A percentile compares a stretch with the other conserved stretches of the same genome.
Evolutionary conservation across 53 echinoderm and acorn worm species (phyloP).

Genomic region (Paracentrotus lividus): DNA sequence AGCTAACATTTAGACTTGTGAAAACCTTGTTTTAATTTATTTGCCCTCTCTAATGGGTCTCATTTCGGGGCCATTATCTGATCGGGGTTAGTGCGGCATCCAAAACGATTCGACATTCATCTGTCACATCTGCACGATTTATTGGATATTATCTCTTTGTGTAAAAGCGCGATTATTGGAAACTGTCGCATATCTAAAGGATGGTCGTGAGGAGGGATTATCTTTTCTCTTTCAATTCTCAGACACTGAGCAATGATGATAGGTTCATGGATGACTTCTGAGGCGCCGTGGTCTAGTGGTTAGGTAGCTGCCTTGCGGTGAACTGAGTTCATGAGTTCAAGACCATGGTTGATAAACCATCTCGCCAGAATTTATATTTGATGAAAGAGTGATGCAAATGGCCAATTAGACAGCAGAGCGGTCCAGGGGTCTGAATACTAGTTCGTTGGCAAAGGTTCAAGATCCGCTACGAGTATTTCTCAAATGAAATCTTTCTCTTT

Average conservation of each 20-base stretch:
- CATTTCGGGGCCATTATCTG: conserved; percentile 52
- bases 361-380: neutral
- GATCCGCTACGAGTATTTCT: neutral
- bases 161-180: conserved; percentile 32
- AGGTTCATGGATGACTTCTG: conserved; percentile 4
- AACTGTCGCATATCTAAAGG: conserved; percentile 15
- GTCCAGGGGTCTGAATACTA: neutral
- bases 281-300: conserved; percentile 16
- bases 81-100: conserved; percentile 1
- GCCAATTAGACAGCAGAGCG: neutral
- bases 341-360: neutral
- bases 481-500: neutral
- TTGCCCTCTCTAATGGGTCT: conserved; percentile 50
- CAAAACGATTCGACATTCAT: conserved; percentile 34
- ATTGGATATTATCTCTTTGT: conserved; percentile 55
- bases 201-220: neutral
- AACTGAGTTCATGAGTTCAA: conserved; percentile 23
- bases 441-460: neutral
- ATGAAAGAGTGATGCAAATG: neutral
- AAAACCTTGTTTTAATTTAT: conserved; percentile 55
- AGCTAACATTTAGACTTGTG: conserved; percentile 41
- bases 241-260: conserved; percentile 13
- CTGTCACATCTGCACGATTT: conserved; percentile 17
- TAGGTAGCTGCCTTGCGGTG: neutral
- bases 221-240: neutral